phyloP scores from a whole-genome alignment of 2,888 invertebrate species.

The Ryuthela nishihirai region DNA sequence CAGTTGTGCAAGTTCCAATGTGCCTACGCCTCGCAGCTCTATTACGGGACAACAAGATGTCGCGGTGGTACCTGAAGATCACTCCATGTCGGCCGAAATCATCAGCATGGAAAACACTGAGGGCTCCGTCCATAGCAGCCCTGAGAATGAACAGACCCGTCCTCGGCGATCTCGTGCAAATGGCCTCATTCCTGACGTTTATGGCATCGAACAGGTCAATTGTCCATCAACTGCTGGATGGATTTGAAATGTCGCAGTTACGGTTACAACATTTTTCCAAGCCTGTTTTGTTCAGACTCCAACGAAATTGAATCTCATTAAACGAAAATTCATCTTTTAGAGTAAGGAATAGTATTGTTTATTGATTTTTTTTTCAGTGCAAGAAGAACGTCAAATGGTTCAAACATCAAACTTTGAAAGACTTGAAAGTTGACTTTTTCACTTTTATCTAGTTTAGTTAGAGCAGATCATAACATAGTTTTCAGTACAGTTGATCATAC shows the following conservation, averaged over 20 bases:
- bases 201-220: slow-evolving; percentile 27
- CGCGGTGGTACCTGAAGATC: background rate
- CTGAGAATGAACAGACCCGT: background rate
- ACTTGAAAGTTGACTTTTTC: no score
- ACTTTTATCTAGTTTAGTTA: no score
- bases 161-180: background rate
- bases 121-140: slow-evolving; percentile 15
- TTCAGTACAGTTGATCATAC: no score
- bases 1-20: slow-evolving; percentile 33
- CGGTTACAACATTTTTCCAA: no score
- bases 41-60: slow-evolving; percentile 22
- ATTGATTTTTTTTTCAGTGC: no score
- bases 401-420: no score
- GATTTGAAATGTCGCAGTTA: slow-evolving; percentile 31
- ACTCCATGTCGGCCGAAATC: background rate
- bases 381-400: no score
- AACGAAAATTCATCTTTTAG: no score
- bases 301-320: no score
- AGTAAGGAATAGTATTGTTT: no score
- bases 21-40: slow-evolving; percentile 31
- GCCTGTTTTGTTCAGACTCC: no score
- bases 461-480: no score
- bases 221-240: slow-evolving; percentile 20
- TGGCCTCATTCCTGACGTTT: slow-evolving; percentile 8
- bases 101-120: background rate